These are phyloP conservation scores for Vulpes lagopus DNA, from an alignment of 2,113 vertebrate species.

Conservation along the genomic window DNA sequence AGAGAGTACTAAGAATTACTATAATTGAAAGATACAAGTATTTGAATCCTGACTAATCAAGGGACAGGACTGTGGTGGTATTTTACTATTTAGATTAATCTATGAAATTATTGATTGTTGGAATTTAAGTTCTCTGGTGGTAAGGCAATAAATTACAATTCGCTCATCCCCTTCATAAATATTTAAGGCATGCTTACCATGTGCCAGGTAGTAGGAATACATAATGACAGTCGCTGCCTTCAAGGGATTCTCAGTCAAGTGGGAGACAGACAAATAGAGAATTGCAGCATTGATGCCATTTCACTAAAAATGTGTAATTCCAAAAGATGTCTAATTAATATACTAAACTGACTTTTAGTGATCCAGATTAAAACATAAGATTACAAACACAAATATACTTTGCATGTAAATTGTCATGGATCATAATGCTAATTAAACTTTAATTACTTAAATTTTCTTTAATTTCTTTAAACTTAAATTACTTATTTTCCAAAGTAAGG, in stretches of 20 bases:
- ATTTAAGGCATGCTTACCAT: not conserved
- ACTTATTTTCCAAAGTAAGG: not conserved
- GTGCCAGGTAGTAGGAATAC: not conserved
- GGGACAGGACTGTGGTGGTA: not conserved
- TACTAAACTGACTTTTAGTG: not conserved
- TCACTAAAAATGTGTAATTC: not conserved
- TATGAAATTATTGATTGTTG: not conserved
- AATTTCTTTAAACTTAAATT: not conserved
- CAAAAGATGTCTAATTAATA: not conserved
- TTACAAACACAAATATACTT: not conserved
- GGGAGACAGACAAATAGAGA: not conserved
- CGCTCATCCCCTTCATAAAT: not conserved
- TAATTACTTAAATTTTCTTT: constrained; percentile 9
- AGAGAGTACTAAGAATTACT: not conserved
- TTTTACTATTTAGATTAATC: constrained; percentile 35
- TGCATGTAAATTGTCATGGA: not conserved
- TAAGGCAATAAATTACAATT: not conserved
- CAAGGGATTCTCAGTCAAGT: not conserved
- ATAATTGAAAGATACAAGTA: not conserved
- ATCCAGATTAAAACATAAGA: not conserved
- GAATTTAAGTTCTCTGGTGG: not conserved
- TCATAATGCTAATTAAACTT: not conserved
- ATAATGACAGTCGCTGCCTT: not conserved
- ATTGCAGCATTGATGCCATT: not conserved
- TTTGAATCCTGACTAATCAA: constrained; percentile 18